These are phyloP conservation scores for Hylomyscus alleni DNA, from an alignment of 2,797 vertebrate species.

Conservation along the genomic window DNA sequence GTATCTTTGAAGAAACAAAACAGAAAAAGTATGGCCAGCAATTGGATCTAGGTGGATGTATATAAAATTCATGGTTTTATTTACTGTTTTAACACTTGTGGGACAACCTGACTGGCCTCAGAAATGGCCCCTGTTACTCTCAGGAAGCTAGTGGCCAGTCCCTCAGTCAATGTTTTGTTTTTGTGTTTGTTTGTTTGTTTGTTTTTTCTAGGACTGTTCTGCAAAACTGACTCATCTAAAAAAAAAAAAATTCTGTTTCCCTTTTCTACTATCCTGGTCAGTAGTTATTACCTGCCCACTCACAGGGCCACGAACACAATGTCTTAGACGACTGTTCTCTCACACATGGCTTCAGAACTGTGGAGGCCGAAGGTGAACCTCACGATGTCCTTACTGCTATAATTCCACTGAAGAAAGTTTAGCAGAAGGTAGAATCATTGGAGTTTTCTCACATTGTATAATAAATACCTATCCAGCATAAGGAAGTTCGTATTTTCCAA, in stretches of 20 bases:
- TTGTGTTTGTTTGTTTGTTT: no score
- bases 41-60: constrained; percentile 60
- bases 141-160: neutral
- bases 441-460: neutral
- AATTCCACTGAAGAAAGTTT: neutral
- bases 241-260: neutral
- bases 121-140: neutral
- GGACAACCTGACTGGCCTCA: neutral
- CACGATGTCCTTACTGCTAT: neutral
- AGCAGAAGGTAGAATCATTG: neutral
- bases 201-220: neutral
- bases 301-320: neutral
- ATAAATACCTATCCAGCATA: neutral
- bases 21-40: constrained; percentile 71
- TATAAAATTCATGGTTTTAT: constrained; percentile 67
- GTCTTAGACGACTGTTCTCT: neutral
- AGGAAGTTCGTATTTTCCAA: constrained; percentile 27
- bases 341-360: neutral
- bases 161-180: neutral
- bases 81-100: constrained; percentile 19
- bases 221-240: neutral
- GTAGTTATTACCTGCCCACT: neutral
- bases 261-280: neutral
- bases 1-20: constrained; percentile 79
- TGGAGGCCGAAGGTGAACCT: neutral